Base-by-base conservation (phyloP, 2,888 invertebrate genomes). In the Tipula confusa region DNA sequence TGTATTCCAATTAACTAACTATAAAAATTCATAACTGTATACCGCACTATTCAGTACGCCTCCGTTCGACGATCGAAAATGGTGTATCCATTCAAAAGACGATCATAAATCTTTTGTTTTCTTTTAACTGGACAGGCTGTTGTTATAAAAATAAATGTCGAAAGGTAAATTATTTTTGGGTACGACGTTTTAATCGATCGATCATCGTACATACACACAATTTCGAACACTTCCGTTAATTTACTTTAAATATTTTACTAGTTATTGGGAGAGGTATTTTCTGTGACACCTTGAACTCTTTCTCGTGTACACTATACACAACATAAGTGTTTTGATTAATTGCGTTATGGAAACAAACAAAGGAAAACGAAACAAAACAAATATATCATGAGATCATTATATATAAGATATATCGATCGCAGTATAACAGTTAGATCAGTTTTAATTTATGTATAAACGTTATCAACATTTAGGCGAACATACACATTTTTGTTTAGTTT, bases 21-120 rank as follows among this genome's bases (percentile, higher is more conserved):
- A 64, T 64, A 64, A 64, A 64, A 64, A 64, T 64, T 64, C 64
- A 64, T 64, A 64, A 64, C 64, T 64, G 64, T 64, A 24, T 64
- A 11, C 64, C 43, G 43, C 15, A 15, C 15, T 64, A 2, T 64
- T 64, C 64, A 64, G 64, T 64, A 64, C 64, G 64, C 64, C 64
- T 64, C 64, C 64, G 64, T 64, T n/a, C n/a, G n/a, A n/a, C 2
- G 24, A 64, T 64, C 64, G 64, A 18, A 24, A 24, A 24, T 64
- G 18, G 1, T 5, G 18, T 48, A 18, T 48, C 9, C 24, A 9
- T 24, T 24, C 64, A 7, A 64, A 64, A 64, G 64, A 24, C 24
- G n/a, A 64, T 64, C 64, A 64, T 24, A 64, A 64, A 64, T 64
- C 24, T 64, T 64, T 9, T 24, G 64, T 18, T 64, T 43, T 43